Conservation (phyloP, 2,797 vertebrate genomes). For the Phoxinus dragarum region DNA sequence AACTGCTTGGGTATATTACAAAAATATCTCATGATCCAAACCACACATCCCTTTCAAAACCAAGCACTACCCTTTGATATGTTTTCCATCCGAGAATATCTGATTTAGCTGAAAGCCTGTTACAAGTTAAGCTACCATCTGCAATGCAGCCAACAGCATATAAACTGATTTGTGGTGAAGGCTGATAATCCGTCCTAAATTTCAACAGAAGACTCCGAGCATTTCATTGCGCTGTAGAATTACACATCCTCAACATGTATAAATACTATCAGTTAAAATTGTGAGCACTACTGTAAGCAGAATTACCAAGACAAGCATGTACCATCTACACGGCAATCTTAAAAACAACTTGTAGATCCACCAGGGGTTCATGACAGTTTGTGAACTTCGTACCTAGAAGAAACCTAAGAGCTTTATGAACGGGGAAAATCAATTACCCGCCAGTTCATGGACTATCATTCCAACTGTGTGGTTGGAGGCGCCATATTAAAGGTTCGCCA, state of each 20-base stretch:
- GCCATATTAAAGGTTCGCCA: background rate
- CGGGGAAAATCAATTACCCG: background rate
- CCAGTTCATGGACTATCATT: background rate
- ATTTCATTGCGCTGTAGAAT: background rate
- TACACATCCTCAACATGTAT: background rate
- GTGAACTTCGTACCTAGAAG: background rate
- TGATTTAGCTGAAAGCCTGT: slow-evolving; percentile 24
- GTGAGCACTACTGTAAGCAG: background rate
- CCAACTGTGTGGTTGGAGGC: no score
- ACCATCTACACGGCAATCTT: background rate
- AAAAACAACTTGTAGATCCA: background rate
- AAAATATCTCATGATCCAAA: background rate
- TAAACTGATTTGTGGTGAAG: background rate
- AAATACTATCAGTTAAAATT: background rate
- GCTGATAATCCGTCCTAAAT: background rate
- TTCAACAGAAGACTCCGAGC: background rate
- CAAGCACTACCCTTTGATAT: background rate
- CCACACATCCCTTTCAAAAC: background rate
- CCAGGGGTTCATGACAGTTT: background rate
- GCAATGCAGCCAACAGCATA: background rate
- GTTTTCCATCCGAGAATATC: slow-evolving; percentile 15
- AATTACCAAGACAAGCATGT: background rate
- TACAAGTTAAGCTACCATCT: slow-evolving; percentile 24
- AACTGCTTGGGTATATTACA: background rate
- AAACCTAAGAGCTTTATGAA: background rate